Base-by-base conservation (phyloP, 2,888 invertebrate species). In the Cepaea hortensis region DNA sequence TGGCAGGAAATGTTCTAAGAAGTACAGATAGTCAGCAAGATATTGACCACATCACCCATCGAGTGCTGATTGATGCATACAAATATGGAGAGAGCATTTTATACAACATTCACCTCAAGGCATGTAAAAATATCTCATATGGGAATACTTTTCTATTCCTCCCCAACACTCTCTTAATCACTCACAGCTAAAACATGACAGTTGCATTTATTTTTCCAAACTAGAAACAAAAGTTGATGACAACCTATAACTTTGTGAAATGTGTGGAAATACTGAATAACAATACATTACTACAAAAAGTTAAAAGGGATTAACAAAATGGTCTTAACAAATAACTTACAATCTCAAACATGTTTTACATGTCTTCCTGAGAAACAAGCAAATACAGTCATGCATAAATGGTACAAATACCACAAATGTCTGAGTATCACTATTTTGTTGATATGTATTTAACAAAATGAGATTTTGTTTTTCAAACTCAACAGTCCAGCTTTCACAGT, bases 371-470 rank as follows among this genome's bases (percentile, higher is more conserved):
- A 55, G 55, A 55, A 2, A 76, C 3, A 76, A 76, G 20, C 48
- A 50, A 55, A 50, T 50, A 18, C 48, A 76, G 50, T n/a, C 20
- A n/a, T 13, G 18, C n/a, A 61, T 61, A 79, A 79, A 79, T 23
- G 3, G 55, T n/a, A 79, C 20, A 79, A 79, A 61, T 20, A 79
- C 61, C 55, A 61, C 23, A 79, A n/a, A 61, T 79, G n/a, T 61
- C 55, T 68, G 61, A 61, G 55, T 79, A 79, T 79, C 77, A 79
- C 77, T 23, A 9, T 9, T 61, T 61, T 5, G 55, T 48, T 79
- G 77, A 79, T 79, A 79, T 79, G 77, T 79, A 79, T 79, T 79
- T 23, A 3, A 61, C 61, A 61, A 15, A 50, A 50, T 50, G 50
- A 76, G 76, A 76, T 76, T 76, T 48, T 76, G 7, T n/a, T 50